A percentile compares a stretch with the other conserved stretches of the same genome.
phyloP scores from a whole-genome alignment of 2,113 vertebrate species.

The Hymenochirus boettgeri region DNA sequence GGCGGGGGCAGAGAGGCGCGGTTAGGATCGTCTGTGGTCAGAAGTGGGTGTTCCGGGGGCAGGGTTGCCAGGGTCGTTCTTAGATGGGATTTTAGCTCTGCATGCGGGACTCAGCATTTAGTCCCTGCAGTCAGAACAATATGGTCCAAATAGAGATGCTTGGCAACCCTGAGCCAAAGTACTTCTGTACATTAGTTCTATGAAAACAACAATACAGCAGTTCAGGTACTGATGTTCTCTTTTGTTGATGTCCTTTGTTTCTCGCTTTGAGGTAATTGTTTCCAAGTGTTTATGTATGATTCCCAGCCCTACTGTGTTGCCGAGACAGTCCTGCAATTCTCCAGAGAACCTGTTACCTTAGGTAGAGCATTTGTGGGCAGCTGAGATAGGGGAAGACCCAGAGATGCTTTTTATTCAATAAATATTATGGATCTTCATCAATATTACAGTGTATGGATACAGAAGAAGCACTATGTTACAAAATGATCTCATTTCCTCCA shows the following conservation, averaged over 20 bases:
- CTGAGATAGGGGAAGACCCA: not conserved
- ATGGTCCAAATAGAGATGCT: too few relatives aligned
- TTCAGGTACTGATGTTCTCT: conserved; percentile 12
- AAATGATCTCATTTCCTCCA: not conserved
- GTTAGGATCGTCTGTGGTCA: too few relatives aligned
- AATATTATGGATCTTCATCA: not conserved
- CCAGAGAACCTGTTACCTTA: conserved; percentile 29
- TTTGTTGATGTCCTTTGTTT: conserved; percentile 33
- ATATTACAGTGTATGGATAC: not conserved
- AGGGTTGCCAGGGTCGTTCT: too few relatives aligned
- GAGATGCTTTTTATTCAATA: not conserved
- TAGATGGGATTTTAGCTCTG: too few relatives aligned
- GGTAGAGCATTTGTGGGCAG: not conserved
- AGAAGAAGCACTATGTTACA: not conserved
- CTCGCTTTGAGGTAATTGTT: conserved; percentile 32
- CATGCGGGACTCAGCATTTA: too few relatives aligned
- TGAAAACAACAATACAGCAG: too few relatives aligned
- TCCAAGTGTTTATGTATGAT: conserved; percentile 35
- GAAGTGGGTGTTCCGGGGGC: too few relatives aligned
- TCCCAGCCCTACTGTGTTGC: conserved; percentile 20
- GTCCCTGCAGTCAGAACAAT: too few relatives aligned
- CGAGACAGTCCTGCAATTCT: conserved; percentile 28
- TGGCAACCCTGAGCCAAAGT: too few relatives aligned
- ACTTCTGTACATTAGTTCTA: too few relatives aligned
- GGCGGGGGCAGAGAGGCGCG: too few relatives aligned